Percentiles rank a stretch among this genome's conserved stretches.
Conservation (phyloP, 2,888 invertebrate genomes). For the Folsomia manolachei region DNA sequence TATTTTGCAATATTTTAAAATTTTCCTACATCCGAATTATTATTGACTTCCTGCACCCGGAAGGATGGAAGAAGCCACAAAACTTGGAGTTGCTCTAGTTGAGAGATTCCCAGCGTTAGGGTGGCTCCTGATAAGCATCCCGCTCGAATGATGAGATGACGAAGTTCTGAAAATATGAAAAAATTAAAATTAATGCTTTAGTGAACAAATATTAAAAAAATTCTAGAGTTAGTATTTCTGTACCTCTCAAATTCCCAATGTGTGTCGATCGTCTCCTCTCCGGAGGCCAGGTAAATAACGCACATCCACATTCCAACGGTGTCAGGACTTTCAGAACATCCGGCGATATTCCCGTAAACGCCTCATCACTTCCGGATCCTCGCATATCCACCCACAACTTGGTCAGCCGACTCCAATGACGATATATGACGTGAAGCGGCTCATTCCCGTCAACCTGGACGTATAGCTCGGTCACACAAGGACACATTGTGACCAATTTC, state of each 20-base stretch:
- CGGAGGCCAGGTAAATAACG: constrained; percentile 17
- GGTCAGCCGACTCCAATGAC: constrained; percentile 24
- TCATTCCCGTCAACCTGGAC: constrained; percentile 30
- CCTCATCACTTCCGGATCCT: constrained; percentile 20
- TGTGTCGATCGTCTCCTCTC: constrained; percentile 24
- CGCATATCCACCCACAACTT: constrained; percentile 31
- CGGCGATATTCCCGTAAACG: constrained; percentile 36
- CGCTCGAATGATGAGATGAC: constrained; percentile 17
- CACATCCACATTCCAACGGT: constrained; percentile 26
- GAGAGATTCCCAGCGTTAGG: constrained; percentile 32
- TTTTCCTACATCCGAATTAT: neutral
- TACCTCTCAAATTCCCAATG: constrained; percentile 28
- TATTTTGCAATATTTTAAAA: neutral
- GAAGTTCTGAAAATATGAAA: constrained; percentile 20
- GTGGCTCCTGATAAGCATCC: constrained; percentile 29
- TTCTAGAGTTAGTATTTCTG: neutral
- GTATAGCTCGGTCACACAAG: constrained; percentile 30
- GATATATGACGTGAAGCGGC: constrained; percentile 29
- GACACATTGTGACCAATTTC: constrained; percentile 27
- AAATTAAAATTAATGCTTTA: no score
- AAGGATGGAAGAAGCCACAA: constrained; percentile 33
- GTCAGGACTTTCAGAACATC: constrained; percentile 7
- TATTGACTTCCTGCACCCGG: neutral
- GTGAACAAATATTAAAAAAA: constrained; percentile 6
- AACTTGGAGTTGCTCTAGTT: constrained; percentile 23